Conservation (phyloP, 2,797 vertebrate species). For the Anguilla obscura region DNA sequence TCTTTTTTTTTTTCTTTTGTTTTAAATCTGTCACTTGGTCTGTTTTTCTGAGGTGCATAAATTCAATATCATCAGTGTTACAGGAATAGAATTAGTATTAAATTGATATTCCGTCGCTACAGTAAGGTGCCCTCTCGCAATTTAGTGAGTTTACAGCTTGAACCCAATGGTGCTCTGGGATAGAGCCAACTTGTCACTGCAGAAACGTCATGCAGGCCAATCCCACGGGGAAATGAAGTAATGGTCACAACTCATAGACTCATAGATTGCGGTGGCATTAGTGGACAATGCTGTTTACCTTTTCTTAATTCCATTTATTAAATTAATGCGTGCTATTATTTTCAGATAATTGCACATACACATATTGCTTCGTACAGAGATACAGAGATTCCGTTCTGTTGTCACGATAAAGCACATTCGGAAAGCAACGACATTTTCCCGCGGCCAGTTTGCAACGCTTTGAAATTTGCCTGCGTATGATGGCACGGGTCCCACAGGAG, state of each 20-base stretch:
- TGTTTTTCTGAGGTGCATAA: background rate
- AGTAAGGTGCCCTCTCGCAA: too few species aligned
- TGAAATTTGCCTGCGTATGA: background rate
- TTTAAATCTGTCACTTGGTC: background rate
- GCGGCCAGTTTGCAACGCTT: background rate
- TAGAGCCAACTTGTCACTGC: background rate
- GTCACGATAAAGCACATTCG: background rate
- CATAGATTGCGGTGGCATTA: background rate
- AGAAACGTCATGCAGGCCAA: background rate
- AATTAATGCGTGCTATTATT: background rate
- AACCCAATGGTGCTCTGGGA: too few species aligned
- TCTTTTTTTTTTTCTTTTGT: too few species aligned
- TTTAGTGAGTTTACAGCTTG: too few species aligned
- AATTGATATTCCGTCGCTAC: too few species aligned
- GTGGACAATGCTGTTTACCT: background rate
- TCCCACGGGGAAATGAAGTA: background rate
- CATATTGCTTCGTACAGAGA: background rate
- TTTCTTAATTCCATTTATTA: background rate
- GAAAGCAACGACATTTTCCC: background rate
- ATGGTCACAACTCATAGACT: background rate
- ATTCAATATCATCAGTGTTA: too few species aligned
- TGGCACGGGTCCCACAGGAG: background rate
- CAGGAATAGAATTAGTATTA: too few species aligned
- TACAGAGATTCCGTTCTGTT: background rate
- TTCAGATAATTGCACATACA: background rate